Percentiles rank a stretch among this genome's conserved stretches.
Evolutionary conservation across 2,797 vertebrate genomes (phyloP).

Genomic region (Xenops minutus): DNA sequence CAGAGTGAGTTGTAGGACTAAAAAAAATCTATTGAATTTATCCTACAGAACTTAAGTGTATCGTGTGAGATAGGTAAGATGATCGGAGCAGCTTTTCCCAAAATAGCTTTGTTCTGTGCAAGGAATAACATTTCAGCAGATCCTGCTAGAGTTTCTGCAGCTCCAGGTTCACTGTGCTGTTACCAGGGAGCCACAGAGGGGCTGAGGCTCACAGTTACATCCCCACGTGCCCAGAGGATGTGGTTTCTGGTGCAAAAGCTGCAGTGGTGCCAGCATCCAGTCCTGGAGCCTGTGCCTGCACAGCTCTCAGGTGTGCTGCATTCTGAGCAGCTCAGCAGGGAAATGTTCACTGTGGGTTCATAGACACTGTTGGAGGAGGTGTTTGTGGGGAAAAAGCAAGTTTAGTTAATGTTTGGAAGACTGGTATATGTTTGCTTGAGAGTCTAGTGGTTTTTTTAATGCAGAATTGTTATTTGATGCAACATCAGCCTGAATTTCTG

Average conservation of each 20-base stretch:
- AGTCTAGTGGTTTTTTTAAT: not conserved
- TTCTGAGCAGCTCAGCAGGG: not conserved
- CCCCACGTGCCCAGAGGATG: not conserved
- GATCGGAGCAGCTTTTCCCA: not conserved
- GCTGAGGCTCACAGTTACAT: not conserved
- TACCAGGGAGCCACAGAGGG: not conserved
- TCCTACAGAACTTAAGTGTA: not conserved
- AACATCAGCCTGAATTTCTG: not conserved
- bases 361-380: not conserved
- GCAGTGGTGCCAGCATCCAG: not conserved
- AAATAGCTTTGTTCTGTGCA: constrained; percentile 19
- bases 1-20: constrained; percentile 80
- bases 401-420: not conserved
- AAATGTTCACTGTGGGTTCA: not conserved
- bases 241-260: not conserved
- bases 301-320: not conserved
- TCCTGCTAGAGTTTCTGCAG: not conserved
- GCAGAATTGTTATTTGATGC: not conserved
- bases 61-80: not conserved
- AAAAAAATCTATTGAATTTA: not conserved
- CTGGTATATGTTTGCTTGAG: not conserved
- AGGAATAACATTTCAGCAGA: not conserved
- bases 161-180: not conserved
- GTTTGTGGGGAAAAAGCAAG: not conserved
- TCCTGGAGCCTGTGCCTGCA: not conserved